phyloP scores from a whole-genome alignment of 1,140 invertebrate genomes.

The Portunus trituberculatus region DNA sequence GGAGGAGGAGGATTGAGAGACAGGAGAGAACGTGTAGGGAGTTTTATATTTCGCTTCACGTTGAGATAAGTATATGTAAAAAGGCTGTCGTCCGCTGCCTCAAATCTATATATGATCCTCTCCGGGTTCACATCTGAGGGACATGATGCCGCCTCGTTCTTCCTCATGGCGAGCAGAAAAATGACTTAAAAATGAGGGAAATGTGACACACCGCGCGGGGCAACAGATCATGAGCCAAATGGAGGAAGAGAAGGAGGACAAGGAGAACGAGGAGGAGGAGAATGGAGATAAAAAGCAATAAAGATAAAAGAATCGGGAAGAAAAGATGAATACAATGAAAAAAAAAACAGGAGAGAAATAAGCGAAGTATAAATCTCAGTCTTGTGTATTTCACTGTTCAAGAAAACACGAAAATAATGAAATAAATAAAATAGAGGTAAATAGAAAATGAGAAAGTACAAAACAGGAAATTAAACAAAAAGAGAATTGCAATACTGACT shows the following conservation, averaged over 20 bases:
- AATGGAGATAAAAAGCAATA: neutral
- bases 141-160: no score
- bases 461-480: neutral
- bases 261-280: neutral
- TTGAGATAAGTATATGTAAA: no score
- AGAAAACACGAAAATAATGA: neutral
- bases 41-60: no score
- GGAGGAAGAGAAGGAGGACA: neutral
- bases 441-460: constrained; percentile 22
- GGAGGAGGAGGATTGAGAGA: neutral
- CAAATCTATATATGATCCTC: no score
- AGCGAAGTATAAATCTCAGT: neutral
- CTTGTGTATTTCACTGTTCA: neutral
- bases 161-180: neutral
- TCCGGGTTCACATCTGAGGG: no score
- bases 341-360: neutral
- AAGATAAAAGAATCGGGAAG: neutral
- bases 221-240: no score
- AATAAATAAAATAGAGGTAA: neutral
- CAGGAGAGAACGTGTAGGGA: neutral
- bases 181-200: neutral
- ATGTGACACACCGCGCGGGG: neutral
- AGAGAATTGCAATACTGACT: neutral
- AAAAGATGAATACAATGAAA: neutral
- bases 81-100: no score